Percentiles rank a stretch among this genome's conserved stretches.
Conservation (phyloP, 2,797 vertebrate genomes). For the Cyclura pinguis region DNA sequence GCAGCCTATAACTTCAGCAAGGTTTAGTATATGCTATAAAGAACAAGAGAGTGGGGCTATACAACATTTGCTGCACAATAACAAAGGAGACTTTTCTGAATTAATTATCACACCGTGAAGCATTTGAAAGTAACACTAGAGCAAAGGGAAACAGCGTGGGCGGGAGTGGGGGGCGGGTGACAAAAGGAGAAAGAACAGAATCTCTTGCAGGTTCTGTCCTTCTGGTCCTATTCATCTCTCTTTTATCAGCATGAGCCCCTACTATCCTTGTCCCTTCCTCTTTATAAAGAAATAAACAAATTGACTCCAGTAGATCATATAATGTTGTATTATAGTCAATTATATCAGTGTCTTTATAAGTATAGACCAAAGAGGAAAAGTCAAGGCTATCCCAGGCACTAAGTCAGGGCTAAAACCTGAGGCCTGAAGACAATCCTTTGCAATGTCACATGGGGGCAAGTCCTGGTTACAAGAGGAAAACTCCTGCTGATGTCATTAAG, state of each 20-base stretch:
- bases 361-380: background rate
- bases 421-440: too few relatives aligned
- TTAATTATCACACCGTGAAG: conserved; percentile 1
- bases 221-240: background rate
- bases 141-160: background rate
- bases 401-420: too few relatives aligned
- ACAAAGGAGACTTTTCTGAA: background rate
- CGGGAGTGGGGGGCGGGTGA: background rate
- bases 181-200: background rate
- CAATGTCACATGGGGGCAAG: too few relatives aligned
- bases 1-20: conserved; percentile 7
- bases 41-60: conserved; percentile 31
- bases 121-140: background rate
- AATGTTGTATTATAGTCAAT: background rate
- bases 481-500: too few relatives aligned
- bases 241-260: background rate
- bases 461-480: too few relatives aligned
- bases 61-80: background rate
- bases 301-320: background rate
- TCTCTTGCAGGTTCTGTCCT: background rate
- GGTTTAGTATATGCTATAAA: background rate
- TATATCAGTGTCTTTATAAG: background rate
- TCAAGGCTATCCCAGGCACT: too few relatives aligned
- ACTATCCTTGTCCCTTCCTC: background rate
- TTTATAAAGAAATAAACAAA: background rate